These are phyloP conservation scores for Leucoraja erinaceus DNA, from an alignment of 2,113 vertebrate genomes.

Conservation along the genomic window DNA sequence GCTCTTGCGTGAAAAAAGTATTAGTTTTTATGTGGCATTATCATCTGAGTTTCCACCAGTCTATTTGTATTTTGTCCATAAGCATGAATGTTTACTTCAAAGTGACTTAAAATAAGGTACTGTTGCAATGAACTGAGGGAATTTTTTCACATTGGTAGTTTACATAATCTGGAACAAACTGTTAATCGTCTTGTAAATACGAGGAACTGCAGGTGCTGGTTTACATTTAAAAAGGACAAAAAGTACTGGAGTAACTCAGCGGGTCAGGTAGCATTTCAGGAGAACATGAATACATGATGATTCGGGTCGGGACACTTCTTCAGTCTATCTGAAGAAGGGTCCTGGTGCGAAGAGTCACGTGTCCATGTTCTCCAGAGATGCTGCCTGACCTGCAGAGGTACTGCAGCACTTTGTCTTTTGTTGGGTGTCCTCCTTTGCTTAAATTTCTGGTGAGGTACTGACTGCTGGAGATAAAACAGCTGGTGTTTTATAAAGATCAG, in stretches of 20 bases:
- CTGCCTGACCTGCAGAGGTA: too few relatives aligned
- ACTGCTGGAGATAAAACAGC: not conserved
- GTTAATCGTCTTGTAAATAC: not conserved
- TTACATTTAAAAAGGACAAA: too few relatives aligned
- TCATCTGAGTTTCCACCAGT: not conserved
- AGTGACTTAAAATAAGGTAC: not conserved
- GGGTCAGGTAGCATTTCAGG: too few relatives aligned
- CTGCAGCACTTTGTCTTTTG: too few relatives aligned
- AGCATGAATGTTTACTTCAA: not conserved
- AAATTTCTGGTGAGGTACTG: not conserved
- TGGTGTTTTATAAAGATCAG: not conserved
- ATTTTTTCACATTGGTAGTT: not conserved
- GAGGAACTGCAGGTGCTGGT: too few relatives aligned
- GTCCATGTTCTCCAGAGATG: too few relatives aligned
- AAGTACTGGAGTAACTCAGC: too few relatives aligned
- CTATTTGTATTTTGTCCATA: not conserved
- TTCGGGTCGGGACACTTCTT: too few relatives aligned
- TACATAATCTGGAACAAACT: not conserved
- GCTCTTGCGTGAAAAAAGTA: not conserved
- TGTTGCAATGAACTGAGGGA: not conserved
- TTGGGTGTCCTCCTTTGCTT: not conserved
- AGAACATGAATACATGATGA: too few relatives aligned
- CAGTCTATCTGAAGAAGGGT: too few relatives aligned
- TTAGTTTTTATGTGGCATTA: not conserved
- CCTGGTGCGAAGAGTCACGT: too few relatives aligned